phyloP scores from a whole-genome alignment of 2,888 invertebrate genomes.

The Drosophila kambysellisi region DNA sequence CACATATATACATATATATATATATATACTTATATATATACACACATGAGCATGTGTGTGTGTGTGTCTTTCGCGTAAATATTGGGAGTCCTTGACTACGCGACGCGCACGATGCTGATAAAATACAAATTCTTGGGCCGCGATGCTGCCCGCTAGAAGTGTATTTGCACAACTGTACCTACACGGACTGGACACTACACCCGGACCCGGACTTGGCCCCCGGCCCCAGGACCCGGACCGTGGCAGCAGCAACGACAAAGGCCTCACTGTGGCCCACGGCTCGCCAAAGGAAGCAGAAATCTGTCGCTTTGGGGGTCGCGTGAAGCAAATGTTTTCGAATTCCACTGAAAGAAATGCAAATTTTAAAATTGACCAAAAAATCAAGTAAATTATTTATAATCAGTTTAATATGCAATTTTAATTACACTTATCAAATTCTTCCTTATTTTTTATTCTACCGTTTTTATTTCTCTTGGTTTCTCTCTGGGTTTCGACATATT shows the following conservation, averaged over 20 bases:
- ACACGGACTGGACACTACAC: conserved; percentile 66
- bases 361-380: not conserved
- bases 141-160: conserved; percentile 79
- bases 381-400: not conserved
- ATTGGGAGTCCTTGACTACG: conserved; percentile 82
- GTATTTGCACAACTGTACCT: conserved; percentile 81
- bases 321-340: conserved; percentile 29
- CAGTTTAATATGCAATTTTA: not conserved
- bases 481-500: too few relatives aligned
- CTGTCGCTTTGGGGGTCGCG: conserved; percentile 51
- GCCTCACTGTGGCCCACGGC: conserved; percentile 69
- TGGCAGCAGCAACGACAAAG: conserved; percentile 46
- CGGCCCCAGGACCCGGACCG: conserved; percentile 34
- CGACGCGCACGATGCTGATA: conserved; percentile 81
- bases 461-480: not conserved
- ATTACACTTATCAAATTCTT: not conserved
- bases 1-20: conserved; percentile 43
- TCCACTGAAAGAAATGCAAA: conserved; percentile 39
- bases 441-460: not conserved
- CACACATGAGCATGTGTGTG: conserved; percentile 18
- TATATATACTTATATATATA: conserved; percentile 14
- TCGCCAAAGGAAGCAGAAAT: conserved; percentile 64
- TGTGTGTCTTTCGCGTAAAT: conserved; percentile 78
- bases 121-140: conserved; percentile 79
- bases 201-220: conserved; percentile 1